These are phyloP conservation scores for Engystomops pustulosus DNA, from an alignment of 2,113 vertebrate genomes.

Conservation along the genomic window DNA sequence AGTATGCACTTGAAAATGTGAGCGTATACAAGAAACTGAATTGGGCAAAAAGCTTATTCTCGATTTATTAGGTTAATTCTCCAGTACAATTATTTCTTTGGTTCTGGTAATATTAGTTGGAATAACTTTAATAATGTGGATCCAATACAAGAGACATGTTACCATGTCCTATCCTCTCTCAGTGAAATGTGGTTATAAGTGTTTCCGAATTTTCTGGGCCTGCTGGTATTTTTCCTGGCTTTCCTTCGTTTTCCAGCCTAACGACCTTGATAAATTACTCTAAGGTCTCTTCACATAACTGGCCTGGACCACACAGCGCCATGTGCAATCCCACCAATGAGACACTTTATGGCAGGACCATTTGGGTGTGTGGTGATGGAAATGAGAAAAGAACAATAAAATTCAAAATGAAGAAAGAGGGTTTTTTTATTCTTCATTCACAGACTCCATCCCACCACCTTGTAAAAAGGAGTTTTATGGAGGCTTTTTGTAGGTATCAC, in stretches of 20 bases:
- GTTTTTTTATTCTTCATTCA: conserved; percentile 61
- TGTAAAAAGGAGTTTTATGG: conserved; percentile 79
- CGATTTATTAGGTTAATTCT: no score
- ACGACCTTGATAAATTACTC: conserved; percentile 50
- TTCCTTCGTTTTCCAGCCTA: conserved; percentile 2
- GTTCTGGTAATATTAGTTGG: not conserved
- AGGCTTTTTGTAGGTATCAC: conserved; percentile 71
- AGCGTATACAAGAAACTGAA: not conserved
- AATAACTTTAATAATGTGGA: not conserved
- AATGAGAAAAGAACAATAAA: conserved; percentile 62
- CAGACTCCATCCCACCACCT: conserved; percentile 69
- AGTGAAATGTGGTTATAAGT: conserved; percentile 28
- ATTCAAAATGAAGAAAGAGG: conserved; percentile 68
- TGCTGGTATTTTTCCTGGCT: conserved; percentile 20
- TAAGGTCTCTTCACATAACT: conserved; percentile 37
- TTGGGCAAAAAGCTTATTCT: not conserved
- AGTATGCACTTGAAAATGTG: not conserved
- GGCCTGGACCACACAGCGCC: conserved; percentile 53
- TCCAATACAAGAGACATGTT: conserved; percentile 2
- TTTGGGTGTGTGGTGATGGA: conserved; percentile 44
- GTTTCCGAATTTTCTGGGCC: no score
- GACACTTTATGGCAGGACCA: conserved; percentile 52
- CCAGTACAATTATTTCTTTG: not conserved
- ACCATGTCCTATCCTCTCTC: not conserved
- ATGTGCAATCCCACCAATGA: conserved; percentile 51